These are phyloP conservation scores for Dexiosoma caninum DNA, from an alignment of 2,888 invertebrate genomes.

Conservation along the genomic window DNA sequence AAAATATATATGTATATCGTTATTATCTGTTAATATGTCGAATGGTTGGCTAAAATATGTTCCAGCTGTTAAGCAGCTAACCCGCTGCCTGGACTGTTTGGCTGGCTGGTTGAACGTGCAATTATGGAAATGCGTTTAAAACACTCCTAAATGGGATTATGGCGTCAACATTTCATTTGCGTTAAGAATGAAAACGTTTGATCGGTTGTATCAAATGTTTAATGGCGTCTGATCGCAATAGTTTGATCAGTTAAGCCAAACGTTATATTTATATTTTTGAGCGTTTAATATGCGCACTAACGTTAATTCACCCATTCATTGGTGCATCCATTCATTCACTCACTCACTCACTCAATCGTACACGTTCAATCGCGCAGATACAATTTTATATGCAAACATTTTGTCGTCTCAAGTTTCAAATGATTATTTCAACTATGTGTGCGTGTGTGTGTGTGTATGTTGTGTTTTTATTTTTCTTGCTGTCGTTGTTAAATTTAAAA, in stretches of 20 bases:
- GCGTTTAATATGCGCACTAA: constrained; percentile 40
- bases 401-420: constrained; percentile 22
- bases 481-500: constrained; percentile 18
- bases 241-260: constrained; percentile 58
- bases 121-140: constrained; percentile 26
- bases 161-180: constrained; percentile 50
- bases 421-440: neutral
- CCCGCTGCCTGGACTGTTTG: neutral
- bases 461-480: neutral
- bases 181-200: constrained; percentile 17
- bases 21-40: neutral
- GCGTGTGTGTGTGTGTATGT: neutral
- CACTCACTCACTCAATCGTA: constrained; percentile 26
- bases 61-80: neutral
- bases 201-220: constrained; percentile 43
- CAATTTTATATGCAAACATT: constrained; percentile 27
- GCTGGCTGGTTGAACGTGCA: neutral
- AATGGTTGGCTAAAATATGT: constrained; percentile 5
- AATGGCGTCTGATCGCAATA: constrained; percentile 59
- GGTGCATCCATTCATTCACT: constrained; percentile 32
- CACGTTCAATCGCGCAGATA: constrained; percentile 11
- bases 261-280: constrained; percentile 55
- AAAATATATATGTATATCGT: no score
- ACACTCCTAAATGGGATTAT: constrained; percentile 41
- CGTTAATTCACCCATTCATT: constrained; percentile 23